A percentile compares a stretch with the other conserved stretches of the same genome.
phyloP scores from a whole-genome alignment of 2,888 invertebrate species.

The Noctua comes region DNA sequence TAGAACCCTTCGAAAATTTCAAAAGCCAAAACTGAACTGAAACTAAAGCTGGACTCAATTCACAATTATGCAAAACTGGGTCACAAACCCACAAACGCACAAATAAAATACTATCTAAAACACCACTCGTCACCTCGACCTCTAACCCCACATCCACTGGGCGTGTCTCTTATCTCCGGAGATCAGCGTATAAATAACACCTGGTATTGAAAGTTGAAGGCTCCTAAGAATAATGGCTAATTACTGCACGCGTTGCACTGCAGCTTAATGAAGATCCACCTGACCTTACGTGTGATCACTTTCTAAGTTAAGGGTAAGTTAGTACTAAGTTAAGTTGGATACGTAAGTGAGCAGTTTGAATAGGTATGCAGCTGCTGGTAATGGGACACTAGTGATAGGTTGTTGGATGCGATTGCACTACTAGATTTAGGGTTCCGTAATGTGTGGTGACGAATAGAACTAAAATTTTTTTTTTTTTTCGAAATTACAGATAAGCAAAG shows the following conservation, averaged over 20 bases:
- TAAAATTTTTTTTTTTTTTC: too few species aligned
- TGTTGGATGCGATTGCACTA: too few species aligned
- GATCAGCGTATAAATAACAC: slow-evolving; percentile 47
- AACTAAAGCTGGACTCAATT: not conserved
- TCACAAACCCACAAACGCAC: not conserved
- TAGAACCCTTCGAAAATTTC: too few species aligned
- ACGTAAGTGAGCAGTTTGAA: slow-evolving; percentile 5
- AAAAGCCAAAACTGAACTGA: too few species aligned
- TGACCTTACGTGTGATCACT: slow-evolving; percentile 68
- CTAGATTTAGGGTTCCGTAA: not conserved
- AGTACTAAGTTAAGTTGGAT: slow-evolving; percentile 9
- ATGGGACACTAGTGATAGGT: not conserved
- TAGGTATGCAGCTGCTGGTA: not conserved
- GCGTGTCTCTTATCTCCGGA: slow-evolving; percentile 29
- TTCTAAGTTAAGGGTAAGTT: slow-evolving; percentile 72
- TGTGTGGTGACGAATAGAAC: not conserved
- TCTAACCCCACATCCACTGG: slow-evolving; percentile 13
- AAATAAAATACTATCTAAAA: slow-evolving; percentile 4
- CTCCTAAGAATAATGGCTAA: slow-evolving; percentile 59
- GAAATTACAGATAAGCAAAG: too few species aligned
- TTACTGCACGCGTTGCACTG: slow-evolving; percentile 58
- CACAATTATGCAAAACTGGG: not conserved
- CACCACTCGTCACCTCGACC: slow-evolving; percentile 15
- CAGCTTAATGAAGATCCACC: slow-evolving; percentile 76
- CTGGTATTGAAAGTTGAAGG: slow-evolving; percentile 55